A percentile compares a stretch with the other conserved stretches of the same genome.
Conservation (phyloP, 1,140 invertebrate species). For the Spodoptera litura region DNA sequence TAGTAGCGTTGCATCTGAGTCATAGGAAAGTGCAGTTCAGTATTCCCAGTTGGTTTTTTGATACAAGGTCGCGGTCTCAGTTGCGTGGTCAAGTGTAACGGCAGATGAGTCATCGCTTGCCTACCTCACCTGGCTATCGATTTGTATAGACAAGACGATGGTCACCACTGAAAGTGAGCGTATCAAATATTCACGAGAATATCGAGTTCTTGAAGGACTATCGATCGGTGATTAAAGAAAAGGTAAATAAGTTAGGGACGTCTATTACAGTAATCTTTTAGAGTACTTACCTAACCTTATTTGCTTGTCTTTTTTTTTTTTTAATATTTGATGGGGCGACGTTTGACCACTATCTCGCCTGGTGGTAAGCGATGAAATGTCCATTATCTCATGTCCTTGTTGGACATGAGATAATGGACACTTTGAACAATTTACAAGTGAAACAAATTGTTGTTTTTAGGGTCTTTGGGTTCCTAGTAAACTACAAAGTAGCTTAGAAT, state of each 20-base stretch:
- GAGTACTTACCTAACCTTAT: too few relatives aligned
- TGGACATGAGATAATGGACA: too few relatives aligned
- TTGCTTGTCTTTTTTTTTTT: too few relatives aligned
- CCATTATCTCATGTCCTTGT: too few relatives aligned
- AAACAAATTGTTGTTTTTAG: too few relatives aligned
- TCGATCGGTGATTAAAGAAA: conserved; percentile 1
- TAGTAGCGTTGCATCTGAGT: neutral
- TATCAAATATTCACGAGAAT: neutral
- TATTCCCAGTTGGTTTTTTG: neutral
- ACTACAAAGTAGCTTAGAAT: neutral
- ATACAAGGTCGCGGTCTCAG: neutral
- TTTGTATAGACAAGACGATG: neutral
- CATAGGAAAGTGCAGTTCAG: conserved; percentile 8
- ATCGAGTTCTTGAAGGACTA: conserved; percentile 13
- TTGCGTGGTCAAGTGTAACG: conserved; percentile 20
- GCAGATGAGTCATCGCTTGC: neutral
- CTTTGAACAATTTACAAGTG: too few relatives aligned
- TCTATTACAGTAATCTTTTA: too few relatives aligned
- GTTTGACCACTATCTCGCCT: too few relatives aligned
- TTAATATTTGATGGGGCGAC: too few relatives aligned
- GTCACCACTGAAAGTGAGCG: conserved; percentile 14
- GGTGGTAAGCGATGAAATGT: too few relatives aligned
- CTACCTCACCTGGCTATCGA: neutral
- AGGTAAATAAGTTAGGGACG: neutral
- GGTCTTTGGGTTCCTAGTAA: too few relatives aligned